Evolutionary conservation across 2,113 vertebrate species (phyloP).

Genomic region (Xenopus tropicalis): UCB_Xtro_10.0 CM004443.2:77883001-77883500

Average conservation of each 20-base stretch:
- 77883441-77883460: slow-evolving; percentile 47
- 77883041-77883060: no score
- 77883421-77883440: slow-evolving; percentile 54
- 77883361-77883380: slow-evolving; percentile 55
- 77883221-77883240: slow-evolving; percentile 76
- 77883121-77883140: slow-evolving; percentile 4
- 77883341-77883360: slow-evolving; percentile 58
- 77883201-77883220: slow-evolving; percentile 89
- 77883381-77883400: slow-evolving; percentile 50
- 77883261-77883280: slow-evolving; percentile 64
- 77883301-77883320: slow-evolving; percentile 56
- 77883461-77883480: slow-evolving; percentile 43
- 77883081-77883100: background rate
- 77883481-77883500: slow-evolving; percentile 44
- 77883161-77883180: slow-evolving; percentile 83
- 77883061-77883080: no score
- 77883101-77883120: background rate
- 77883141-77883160: background rate
- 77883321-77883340: slow-evolving; percentile 49
- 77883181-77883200: slow-evolving; percentile 86
- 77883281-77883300: slow-evolving; percentile 53
- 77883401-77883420: slow-evolving; percentile 51
- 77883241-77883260: slow-evolving; percentile 86
- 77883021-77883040: no score
- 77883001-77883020: no score